Evolutionary conservation across 2,797 vertebrate species (phyloP).

Genomic region (Fistularia commersonii): DNA sequence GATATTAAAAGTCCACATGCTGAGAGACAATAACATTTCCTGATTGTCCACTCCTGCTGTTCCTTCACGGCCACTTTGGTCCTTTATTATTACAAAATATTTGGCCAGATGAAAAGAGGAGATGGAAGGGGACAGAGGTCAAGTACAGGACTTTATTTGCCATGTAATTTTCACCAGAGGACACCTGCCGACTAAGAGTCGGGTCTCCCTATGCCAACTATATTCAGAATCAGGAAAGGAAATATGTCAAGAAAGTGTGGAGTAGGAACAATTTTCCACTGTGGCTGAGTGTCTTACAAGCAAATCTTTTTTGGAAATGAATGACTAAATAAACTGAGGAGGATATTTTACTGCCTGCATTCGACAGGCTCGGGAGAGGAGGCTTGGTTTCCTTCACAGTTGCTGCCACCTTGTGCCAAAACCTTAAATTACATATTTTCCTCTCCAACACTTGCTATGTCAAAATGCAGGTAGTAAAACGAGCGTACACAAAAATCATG

Average conservation of each 20-base stretch:
- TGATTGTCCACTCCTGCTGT: background rate
- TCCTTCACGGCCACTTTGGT: background rate
- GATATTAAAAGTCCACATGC: too few relatives aligned
- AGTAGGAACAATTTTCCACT: too few relatives aligned
- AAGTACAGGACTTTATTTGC: conserved; percentile 17
- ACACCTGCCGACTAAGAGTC: conserved; percentile 18
- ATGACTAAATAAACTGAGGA: too few relatives aligned
- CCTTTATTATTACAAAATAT: background rate
- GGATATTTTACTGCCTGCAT: too few relatives aligned
- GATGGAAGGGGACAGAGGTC: conserved; percentile 11
- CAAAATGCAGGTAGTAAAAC: too few relatives aligned
- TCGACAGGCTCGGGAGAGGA: too few relatives aligned
- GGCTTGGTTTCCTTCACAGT: too few relatives aligned
- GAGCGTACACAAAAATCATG: too few relatives aligned
- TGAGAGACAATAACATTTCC: background rate
- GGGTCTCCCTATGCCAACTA: background rate
- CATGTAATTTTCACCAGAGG: conserved; percentile 18
- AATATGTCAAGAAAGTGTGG: too few relatives aligned
- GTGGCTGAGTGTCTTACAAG: too few relatives aligned
- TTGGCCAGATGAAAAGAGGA: background rate
- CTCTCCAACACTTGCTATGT: too few relatives aligned
- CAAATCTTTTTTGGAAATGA: too few relatives aligned
- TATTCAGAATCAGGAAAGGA: background rate
- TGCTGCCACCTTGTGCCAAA: conserved; percentile 33
- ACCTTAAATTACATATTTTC: background rate